These are phyloP conservation scores for Buceros bicornis DNA, from an alignment of 2,797 vertebrate species.

Conservation along the genomic window DNA sequence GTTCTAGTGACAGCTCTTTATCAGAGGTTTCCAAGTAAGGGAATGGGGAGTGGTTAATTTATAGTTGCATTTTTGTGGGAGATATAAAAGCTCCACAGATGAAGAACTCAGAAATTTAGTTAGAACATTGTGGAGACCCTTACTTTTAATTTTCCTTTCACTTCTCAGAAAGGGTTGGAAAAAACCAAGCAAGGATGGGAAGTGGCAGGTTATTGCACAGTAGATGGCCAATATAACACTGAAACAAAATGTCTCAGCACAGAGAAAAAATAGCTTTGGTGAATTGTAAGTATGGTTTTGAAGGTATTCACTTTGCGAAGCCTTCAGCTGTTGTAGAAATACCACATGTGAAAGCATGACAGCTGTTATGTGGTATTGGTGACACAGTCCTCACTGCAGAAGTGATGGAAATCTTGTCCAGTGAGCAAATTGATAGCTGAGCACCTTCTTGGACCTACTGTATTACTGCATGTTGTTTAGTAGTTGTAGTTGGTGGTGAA, in stretches of 20 bases:
- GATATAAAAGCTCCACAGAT: slow-evolving; percentile 14
- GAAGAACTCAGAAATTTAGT: neutral
- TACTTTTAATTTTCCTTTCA: slow-evolving; percentile 37
- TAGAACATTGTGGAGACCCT: slow-evolving; percentile 6
- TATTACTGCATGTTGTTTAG: neutral
- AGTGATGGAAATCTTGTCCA: neutral
- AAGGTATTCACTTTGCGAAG: neutral
- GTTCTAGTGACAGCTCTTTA: slow-evolving; percentile 18
- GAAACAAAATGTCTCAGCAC: neutral
- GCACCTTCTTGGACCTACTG: neutral
- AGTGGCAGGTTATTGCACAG: neutral
- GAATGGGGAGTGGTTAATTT: slow-evolving; percentile 24
- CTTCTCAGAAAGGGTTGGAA: slow-evolving; percentile 17
- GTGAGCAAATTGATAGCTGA: neutral
- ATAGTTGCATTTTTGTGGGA: slow-evolving; percentile 24
- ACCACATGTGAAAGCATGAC: neutral
- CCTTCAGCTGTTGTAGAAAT: neutral
- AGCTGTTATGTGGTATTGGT: neutral
- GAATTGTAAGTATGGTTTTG: neutral
- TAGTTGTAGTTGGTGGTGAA: neutral
- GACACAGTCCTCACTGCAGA: neutral
- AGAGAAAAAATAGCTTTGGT: neutral
- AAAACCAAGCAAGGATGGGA: neutral
- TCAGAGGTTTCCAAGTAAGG: slow-evolving; percentile 40
- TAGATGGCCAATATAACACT: neutral